Evolutionary conservation across 2,113 vertebrate genomes (phyloP).

Genomic region (Python bivittatus): DNA sequence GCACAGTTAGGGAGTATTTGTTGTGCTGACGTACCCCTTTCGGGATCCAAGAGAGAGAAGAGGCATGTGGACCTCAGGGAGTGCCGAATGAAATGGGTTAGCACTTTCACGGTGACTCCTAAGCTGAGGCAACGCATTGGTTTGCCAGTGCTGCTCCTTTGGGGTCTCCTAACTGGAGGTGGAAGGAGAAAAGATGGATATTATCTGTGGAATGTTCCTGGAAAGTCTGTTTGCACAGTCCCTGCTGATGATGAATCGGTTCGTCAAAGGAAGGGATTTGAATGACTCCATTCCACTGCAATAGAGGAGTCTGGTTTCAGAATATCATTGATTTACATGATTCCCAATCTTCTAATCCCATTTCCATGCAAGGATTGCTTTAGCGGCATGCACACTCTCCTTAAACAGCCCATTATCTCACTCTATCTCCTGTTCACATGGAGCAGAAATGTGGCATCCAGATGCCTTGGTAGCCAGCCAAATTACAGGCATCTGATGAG

Average conservation of each 20-base stretch:
- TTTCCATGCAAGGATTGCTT: slow-evolving; percentile 11
- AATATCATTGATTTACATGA: slow-evolving; percentile 9
- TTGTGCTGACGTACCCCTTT: neutral
- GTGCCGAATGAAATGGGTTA: neutral
- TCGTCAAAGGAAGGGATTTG: neutral
- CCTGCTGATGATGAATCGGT: neutral
- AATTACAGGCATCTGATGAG: slow-evolving; percentile 5
- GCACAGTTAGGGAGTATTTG: neutral
- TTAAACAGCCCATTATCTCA: slow-evolving; percentile 14
- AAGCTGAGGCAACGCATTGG: slow-evolving; percentile 3
- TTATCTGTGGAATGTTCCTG: slow-evolving; percentile 5
- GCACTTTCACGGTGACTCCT: neutral
- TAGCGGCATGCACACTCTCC: neutral
- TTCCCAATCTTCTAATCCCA: slow-evolving; percentile 32
- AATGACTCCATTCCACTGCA: neutral
- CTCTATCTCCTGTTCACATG: slow-evolving; percentile 1
- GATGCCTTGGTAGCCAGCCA: slow-evolving; percentile 6
- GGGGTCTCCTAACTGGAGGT: slow-evolving; percentile 5
- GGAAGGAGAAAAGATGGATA: slow-evolving; percentile 9
- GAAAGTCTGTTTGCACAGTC: neutral
- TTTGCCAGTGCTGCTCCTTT: slow-evolving; percentile 20
- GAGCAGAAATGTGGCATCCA: slow-evolving; percentile 31
- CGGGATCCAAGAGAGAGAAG: neutral
- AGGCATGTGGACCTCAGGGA: neutral
- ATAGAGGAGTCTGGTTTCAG: neutral